Evolutionary conservation across 2,113 vertebrate genomes (phyloP).

Genomic region (Heteronetta atricapilla): DNA sequence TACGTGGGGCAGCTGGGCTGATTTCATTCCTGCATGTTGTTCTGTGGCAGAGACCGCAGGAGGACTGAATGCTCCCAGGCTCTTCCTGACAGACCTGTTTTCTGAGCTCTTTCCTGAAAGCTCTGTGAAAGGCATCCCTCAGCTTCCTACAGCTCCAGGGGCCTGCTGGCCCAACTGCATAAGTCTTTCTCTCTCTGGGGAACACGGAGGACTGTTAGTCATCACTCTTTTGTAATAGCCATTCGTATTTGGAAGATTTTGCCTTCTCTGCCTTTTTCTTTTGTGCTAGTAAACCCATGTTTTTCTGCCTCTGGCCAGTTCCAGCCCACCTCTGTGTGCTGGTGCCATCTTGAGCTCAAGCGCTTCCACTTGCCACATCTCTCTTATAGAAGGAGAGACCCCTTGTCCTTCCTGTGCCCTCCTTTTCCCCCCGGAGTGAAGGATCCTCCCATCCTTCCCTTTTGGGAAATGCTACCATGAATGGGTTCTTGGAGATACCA

Average conservation of each 20-base stretch:
- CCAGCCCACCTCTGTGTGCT: background rate
- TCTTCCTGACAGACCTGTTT: background rate
- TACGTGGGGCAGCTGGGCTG: background rate
- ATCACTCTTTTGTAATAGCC: background rate
- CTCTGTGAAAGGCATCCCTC: background rate
- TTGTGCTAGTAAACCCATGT: background rate
- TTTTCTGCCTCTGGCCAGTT: background rate
- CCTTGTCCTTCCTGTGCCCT: background rate
- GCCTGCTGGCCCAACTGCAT: background rate
- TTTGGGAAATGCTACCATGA: background rate
- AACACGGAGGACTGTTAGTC: background rate
- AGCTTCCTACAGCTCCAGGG: background rate
- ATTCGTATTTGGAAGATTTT: background rate
- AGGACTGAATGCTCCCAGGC: background rate
- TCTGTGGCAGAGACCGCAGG: background rate
- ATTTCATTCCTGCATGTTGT: background rate
- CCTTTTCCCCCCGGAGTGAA: too few relatives aligned
- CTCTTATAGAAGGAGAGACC: background rate
- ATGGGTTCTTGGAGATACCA: background rate
- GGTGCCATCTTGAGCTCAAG: too few relatives aligned
- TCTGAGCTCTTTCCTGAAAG: background rate
- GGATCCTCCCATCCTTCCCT: background rate
- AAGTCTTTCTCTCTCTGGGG: rapidly evolving
- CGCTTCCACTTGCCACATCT: background rate
- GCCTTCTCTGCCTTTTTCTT: background rate